Percentiles rank a stretch among this genome's conserved stretches.
Evolutionary conservation across 2,888 invertebrate genomes (phyloP).

Genomic region (Acronicta leporina): DNA sequence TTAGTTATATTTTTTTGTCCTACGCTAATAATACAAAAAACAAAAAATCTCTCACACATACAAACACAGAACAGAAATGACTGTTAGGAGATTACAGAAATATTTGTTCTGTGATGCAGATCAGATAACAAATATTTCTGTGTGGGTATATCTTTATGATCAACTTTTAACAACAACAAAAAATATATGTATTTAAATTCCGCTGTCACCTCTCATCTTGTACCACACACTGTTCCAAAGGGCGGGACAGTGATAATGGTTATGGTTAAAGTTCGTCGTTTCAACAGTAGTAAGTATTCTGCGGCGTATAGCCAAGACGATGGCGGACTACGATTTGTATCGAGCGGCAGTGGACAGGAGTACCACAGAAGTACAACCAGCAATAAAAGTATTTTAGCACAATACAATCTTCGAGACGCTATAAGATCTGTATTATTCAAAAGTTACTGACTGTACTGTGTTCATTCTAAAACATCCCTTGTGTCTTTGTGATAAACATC

Average conservation of each 20-base stretch:
- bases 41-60: no score
- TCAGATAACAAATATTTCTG: no score
- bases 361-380: conserved; percentile 13
- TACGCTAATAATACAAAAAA: no score
- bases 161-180: no score
- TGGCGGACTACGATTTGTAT: conserved; percentile 68
- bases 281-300: conserved; percentile 71
- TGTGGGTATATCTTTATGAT: no score
- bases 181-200: conserved; percentile 9
- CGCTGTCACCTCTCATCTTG: conserved; percentile 54
- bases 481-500: no score
- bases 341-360: conserved; percentile 19
- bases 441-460: neutral
- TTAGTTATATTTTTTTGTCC: no score
- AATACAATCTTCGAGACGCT: neutral
- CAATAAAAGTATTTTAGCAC: no score
- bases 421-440: neutral
- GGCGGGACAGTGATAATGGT: conserved; percentile 84
- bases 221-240: conserved; percentile 67
- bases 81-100: no score
- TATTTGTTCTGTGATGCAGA: no score
- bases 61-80: no score
- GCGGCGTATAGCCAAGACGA: conserved; percentile 53
- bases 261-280: conserved; percentile 83
- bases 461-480: no score